These are phyloP conservation scores for Cryptophagus acutangulus DNA, from an alignment of 2,888 invertebrate genomes.

Conservation along the genomic window DNA sequence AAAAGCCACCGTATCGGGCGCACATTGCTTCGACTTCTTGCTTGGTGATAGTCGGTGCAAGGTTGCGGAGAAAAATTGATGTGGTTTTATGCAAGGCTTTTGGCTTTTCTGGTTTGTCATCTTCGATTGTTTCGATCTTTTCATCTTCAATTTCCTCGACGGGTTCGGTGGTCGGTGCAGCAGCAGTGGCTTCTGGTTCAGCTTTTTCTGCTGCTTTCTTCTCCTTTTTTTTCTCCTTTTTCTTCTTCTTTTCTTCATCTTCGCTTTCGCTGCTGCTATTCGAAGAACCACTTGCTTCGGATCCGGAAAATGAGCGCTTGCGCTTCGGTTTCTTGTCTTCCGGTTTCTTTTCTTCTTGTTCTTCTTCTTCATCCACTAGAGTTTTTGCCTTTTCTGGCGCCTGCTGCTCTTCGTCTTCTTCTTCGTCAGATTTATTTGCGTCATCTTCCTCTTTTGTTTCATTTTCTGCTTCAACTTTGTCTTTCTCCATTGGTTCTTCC, in stretches of 20 bases:
- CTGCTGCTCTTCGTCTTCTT: conserved; percentile 38
- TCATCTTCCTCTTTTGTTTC: conserved; percentile 46
- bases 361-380: conserved; percentile 26
- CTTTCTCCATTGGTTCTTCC: conserved; percentile 33
- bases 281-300: conserved; percentile 48
- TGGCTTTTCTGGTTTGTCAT: conserved; percentile 52
- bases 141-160: conserved; percentile 50
- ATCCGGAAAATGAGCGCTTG: conserved; percentile 53
- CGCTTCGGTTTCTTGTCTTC: conserved; percentile 49
- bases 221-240: conserved; percentile 24
- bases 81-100: conserved; percentile 89
- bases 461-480: conserved; percentile 37
- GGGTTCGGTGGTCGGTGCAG: too few relatives aligned
- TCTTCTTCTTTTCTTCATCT: conserved; percentile 36
- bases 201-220: conserved; percentile 40
- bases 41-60: conserved; percentile 93
- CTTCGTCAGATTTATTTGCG: conserved; percentile 45
- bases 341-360: conserved; percentile 44
- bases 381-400: conserved; percentile 12
- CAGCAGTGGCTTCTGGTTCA: conserved; percentile 39
- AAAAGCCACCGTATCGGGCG: conserved; percentile 74
- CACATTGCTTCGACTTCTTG: conserved; percentile 90
- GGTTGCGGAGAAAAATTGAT: conserved; percentile 92
- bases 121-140: conserved; percentile 46
- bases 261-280: conserved; percentile 52